Base-by-base conservation (phyloP, 2,113 vertebrate species). In the Platichthys flesus region DNA sequence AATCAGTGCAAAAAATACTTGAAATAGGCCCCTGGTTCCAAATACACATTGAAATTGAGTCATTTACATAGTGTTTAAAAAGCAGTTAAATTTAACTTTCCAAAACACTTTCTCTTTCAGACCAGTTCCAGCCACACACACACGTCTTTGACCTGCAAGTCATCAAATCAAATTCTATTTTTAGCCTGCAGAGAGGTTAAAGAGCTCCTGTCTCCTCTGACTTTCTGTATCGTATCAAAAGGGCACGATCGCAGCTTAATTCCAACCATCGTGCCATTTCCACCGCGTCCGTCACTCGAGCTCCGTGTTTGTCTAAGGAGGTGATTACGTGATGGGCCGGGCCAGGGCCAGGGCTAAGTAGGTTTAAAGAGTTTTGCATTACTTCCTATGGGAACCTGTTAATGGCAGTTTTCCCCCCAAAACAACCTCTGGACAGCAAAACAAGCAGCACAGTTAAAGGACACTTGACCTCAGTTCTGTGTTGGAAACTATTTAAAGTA, bases 361-460 rank as follows among this genome's bases (percentile, higher is more conserved):
- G 85, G 79, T 93, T 91, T 91, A 90, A 93, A 92, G 86, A 74
- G 76, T 77, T 78, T 75, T 76, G 67, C 82, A 74, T 85, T 88
- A 76, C 89, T 88, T 94, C 89, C 91, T 92, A 82, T 91, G 86
- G 89, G 91, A 92, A 88, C 70, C 73, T 75, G 82, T 90, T 91
- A 90, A 90, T 93, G 86, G 77, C 83, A 84, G 81, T 61, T 31
- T 23, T 23, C 23, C 65, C 66, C 69, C 63, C 69, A 87, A 89
- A 93, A 90, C 89, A 88, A 90, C 82, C 51, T 24, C 74, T 71
- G 69, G 42, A 82, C 15, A 71, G 61, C 59, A 84, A 80, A 86
- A 86, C 73, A 85, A 89, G 59, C 61, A 31, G 5, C 31, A 9
- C 68, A 72, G 77, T 63, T 80, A 26, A 65, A 72, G 79, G 68